Percentiles rank a stretch among this genome's conserved stretches.
Evolutionary conservation across 1,140 invertebrate species (phyloP).

Genomic region (Sminthurinus signatus): DNA sequence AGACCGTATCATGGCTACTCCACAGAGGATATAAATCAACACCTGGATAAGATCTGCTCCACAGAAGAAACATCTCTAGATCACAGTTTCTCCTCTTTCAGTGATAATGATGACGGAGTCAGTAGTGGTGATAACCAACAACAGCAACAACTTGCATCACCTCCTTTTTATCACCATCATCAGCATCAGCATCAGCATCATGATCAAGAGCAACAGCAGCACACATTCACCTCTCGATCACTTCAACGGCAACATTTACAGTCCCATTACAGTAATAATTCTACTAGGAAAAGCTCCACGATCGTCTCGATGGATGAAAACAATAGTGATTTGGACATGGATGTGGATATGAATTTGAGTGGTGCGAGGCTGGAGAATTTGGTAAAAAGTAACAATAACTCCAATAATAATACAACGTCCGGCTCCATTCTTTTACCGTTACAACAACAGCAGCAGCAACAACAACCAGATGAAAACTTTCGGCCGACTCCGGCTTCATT

Average conservation of each 20-base stretch:
- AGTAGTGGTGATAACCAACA: background rate
- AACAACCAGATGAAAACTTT: conserved; percentile 11
- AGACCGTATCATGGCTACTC: background rate
- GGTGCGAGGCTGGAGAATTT: background rate
- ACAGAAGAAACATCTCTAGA: background rate
- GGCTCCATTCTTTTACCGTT: background rate
- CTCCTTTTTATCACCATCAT: too few species aligned
- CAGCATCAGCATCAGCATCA: too few species aligned
- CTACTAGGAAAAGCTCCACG: too few species aligned
- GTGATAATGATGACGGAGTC: conserved; percentile 4
- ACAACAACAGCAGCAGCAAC: too few species aligned
- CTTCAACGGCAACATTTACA: too few species aligned
- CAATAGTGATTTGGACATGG: too few species aligned
- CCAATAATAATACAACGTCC: background rate
- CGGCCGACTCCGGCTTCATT: background rate
- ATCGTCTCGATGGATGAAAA: too few species aligned
- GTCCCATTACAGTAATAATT: too few species aligned
- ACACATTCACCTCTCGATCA: too few species aligned
- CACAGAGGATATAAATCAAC: background rate
- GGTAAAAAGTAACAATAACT: background rate
- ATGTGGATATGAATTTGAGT: too few species aligned
- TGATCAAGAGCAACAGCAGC: too few species aligned
- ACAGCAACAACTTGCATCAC: too few species aligned
- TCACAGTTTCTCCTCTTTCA: conserved; percentile 11
- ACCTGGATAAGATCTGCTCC: conserved; percentile 1